phyloP scores from a whole-genome alignment of 2,888 invertebrate genomes.

The Dasysyrphus tricinctus region DNA sequence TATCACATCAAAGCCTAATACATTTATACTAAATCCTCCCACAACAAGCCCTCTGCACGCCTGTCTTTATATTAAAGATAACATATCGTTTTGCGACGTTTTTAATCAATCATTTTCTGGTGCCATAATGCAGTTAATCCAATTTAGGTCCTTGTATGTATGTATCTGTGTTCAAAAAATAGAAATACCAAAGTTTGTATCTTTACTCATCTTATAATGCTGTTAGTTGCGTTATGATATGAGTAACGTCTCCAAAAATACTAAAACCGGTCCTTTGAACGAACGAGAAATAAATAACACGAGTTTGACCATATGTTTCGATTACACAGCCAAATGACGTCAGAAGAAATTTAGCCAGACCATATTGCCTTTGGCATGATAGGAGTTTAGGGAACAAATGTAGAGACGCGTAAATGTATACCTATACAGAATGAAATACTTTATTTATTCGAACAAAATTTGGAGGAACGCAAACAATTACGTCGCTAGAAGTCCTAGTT shows the following conservation, averaged over 20 bases:
- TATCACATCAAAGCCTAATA: constrained; percentile 25
- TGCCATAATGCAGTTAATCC: constrained; percentile 52
- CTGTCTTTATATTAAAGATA: constrained; percentile 36
- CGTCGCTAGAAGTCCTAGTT: background rate
- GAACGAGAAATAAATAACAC: background rate
- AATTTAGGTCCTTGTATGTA: constrained; percentile 30
- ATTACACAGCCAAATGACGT: constrained; percentile 50
- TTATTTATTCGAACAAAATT: background rate
- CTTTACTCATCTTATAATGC: background rate
- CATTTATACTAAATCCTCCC: constrained; percentile 41
- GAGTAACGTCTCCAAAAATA: constrained; percentile 1
- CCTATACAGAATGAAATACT: background rate
- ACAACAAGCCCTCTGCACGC: constrained; percentile 14
- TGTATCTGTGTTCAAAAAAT: constrained; percentile 15
- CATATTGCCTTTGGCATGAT: constrained; percentile 32
- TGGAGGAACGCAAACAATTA: background rate
- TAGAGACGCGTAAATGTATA: background rate
- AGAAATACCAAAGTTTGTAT: constrained; percentile 16
- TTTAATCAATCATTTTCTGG: constrained; percentile 56
- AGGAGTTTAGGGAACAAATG: background rate
- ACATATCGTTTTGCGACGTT: constrained; percentile 36
- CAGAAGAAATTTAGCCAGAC: constrained; percentile 34
- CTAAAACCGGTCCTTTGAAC: background rate
- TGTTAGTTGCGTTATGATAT: constrained; percentile 17
- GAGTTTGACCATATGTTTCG: constrained; percentile 57